Evolutionary conservation across 1,140 invertebrate species (phyloP), one percentile per base, ranked within the genome.

Genomic region (Cheumatopsyche charites): DNA sequence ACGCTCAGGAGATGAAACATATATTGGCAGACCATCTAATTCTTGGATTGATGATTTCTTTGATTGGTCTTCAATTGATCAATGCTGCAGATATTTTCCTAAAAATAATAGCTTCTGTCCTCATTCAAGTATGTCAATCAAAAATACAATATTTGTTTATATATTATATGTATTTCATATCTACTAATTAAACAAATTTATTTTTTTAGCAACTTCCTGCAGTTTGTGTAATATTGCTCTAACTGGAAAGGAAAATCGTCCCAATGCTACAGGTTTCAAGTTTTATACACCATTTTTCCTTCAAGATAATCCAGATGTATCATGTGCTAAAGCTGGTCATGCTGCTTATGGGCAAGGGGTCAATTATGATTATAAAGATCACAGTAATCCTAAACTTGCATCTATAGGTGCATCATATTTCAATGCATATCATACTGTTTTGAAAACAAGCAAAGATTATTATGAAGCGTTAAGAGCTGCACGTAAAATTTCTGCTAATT

Each of bases 11-110:
- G 88, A 91, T 61, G 84, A 90, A 68, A 92, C 95, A 0, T 96
- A 92, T 75, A 92, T 99, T 73, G 94, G 94, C 0, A 90, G 93
- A 75, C 90, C 93, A n/a, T 88, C 95, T 0, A 90, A 90, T 13
- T 96, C 94, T 43, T 99, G 98, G 98, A 79, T 99, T 49, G 98
- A 99, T 80, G 97, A 98, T 83, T 99, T 97, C 82, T 90, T 97
- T 76, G 93, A 94, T 82, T 99, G 98, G 98, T 82, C 89, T 0
- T 78, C 78, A 0, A 77, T 85, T 7, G 26, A 79, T 0, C 75
- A 75, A 7, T 94, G 92, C 78, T 92, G 90, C 77, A 88, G 85
- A 79, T 87, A 87, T 70, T 83, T 87, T 78, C 79, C 79, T 0
- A 67, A 72, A 0, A 88, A 89, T 80, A 79, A 80, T 71, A 87